Base-by-base conservation (phyloP, 2,113 vertebrate genomes). In the Choloepus hoffmanni region DNA sequence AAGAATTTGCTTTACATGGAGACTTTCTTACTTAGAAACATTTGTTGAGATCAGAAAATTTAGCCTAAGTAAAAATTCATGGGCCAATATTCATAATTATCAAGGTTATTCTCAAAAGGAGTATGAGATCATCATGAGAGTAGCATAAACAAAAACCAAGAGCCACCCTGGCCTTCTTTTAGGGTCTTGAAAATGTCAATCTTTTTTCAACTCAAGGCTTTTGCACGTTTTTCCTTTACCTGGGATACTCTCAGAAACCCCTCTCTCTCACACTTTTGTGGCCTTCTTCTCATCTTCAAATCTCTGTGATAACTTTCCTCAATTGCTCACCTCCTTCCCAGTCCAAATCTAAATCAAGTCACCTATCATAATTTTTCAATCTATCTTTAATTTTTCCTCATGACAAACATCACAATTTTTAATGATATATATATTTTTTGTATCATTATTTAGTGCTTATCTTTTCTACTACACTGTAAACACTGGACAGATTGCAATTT, bases 11-110 rank as follows among this genome's bases (percentile, higher is more conserved):
- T 74, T 92, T 81, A 28, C 43, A 90, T 45, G 58, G 9, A 95
- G 72, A 55, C 9, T 85, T 92, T 93, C 62, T 40, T 62, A 84
- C 53, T 73, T 67, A 19, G 68, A 96, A 92, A 78, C 26, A 83
- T 73, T 76, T 76, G 23, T 33, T 82, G 73, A 50, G 24, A 26
- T 78, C 43, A 40, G 23, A 73, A 85, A 70, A 24, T 65, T 96
- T 77, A 65, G 10, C 55, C 55, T 50, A 21, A 74, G 14, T 86
- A 55, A 83, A 94, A 92, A 85, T 68, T 63, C 28, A 7, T 26
- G 15, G 65, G 53, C 36, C 30, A 55, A 65, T 89, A 43, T 82
- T 92, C 40, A 73, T 16, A 53, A 48, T 45, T 74, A 21, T 70
- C 19, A n/a, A 70, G 48, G 48, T 7, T 68, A 7, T 15, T 89